Conservation (phyloP, 1,140 invertebrate species). For the Hycleus phaleratus region DNA sequence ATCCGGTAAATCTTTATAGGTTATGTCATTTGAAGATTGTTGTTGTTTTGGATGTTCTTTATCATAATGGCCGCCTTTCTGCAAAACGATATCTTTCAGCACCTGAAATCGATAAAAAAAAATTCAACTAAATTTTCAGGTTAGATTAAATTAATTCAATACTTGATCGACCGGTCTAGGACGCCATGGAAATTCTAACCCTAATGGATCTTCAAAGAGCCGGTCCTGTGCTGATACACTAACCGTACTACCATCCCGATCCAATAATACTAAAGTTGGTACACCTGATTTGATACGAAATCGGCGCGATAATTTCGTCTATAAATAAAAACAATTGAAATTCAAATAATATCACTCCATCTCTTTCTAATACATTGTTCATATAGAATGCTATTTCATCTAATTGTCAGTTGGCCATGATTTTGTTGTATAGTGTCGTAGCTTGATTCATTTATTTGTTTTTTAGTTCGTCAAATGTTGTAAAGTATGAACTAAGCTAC, state of each 20-base stretch:
- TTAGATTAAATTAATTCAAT: neutral
- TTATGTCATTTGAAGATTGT: constrained; percentile 41
- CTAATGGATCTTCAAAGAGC: constrained; percentile 58
- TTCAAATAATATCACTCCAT: too few relatives aligned
- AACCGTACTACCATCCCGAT: constrained; percentile 47
- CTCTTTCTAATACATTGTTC: too few relatives aligned
- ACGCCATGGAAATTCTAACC: constrained; percentile 63
- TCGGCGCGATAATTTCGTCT: constrained; percentile 62
- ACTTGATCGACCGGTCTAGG: constrained; percentile 49
- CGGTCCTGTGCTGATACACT: constrained; percentile 54
- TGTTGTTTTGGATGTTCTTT: constrained; percentile 23
- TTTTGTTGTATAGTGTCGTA: too few relatives aligned
- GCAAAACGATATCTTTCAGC: constrained; percentile 53
- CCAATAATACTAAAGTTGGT: constrained; percentile 66
- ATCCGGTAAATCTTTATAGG: constrained; percentile 50
- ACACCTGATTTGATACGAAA: constrained; percentile 65
- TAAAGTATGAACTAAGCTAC: too few relatives aligned
- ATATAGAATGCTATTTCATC: too few relatives aligned
- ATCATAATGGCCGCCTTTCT: constrained; percentile 47
- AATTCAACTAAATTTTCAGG: neutral
- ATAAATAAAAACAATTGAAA: constrained; percentile 20
- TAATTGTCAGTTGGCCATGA: too few relatives aligned
- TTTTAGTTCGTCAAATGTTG: too few relatives aligned
- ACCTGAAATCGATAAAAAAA: constrained; percentile 32
- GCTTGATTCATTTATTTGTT: too few relatives aligned